These are phyloP conservation scores for Proteles cristata DNA, from an alignment of 2,113 vertebrate species.

Conservation along the genomic window DNA sequence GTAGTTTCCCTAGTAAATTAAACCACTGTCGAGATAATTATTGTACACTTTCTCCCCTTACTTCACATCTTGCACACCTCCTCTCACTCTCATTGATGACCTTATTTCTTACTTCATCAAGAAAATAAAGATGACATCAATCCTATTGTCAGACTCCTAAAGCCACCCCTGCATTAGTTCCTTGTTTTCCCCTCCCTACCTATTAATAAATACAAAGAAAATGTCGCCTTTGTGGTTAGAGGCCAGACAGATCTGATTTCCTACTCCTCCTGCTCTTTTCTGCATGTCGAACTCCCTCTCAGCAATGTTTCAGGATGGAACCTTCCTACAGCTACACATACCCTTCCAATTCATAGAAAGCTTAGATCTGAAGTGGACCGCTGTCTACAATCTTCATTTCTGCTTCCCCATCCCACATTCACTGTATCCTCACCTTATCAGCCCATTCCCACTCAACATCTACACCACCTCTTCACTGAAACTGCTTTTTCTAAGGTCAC, in stretches of 20 bases:
- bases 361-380: not conserved
- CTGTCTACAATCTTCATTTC: not conserved
- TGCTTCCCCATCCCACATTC: not conserved
- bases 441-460: not conserved
- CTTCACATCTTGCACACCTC: not conserved
- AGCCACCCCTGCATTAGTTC: not conserved
- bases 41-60: not conserved
- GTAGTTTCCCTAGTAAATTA: not conserved
- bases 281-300: not conserved
- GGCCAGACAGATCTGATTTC: not conserved
- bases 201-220: not conserved
- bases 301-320: not conserved
- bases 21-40: not conserved
- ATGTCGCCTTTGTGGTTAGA: not conserved
- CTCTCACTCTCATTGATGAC: not conserved
- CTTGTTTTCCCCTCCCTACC: not conserved
- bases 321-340: not conserved
- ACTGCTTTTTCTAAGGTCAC: not conserved
- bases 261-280: not conserved
- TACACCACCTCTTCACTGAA: not conserved
- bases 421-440: not conserved
- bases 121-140: not conserved
- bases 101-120: not conserved
- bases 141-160: not conserved
- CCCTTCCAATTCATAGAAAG: not conserved